Base-by-base conservation (phyloP, 1,140 invertebrate species). In the Drosophila arawakana region DNA sequence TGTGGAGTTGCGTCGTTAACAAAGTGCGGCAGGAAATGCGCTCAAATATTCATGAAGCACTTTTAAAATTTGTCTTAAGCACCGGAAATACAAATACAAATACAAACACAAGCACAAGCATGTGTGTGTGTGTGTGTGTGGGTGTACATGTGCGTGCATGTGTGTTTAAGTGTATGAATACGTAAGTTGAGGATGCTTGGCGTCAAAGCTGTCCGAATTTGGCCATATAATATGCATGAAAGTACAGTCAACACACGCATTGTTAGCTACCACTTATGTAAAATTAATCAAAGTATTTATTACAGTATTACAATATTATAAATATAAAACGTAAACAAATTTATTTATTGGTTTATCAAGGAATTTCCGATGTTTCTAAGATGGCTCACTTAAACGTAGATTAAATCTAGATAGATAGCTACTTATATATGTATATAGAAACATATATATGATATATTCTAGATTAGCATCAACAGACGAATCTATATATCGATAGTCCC, bases 1-100 rank as follows among this genome's bases (percentile, higher is more conserved):
- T 46, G 52, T n/a, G 43, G 54, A 83, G 75, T 63, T 41, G 73
- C 50, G 74, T 39, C 57, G 55, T 60, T 63, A 59, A 61, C 73
- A 78, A 66, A 57, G 79, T 75, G 73, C 49, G 63, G 66, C 81
- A 78, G 78, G 69, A 85, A 86, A 83, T 88, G 80, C 60, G 80
- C 61, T 86, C 11, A 83, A 86, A 83, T 88, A 86, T 86, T 86
- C 65, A 86, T 86, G 76, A 69, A 80, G 66, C 82, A 73, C 83
- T 86, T 86, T 86, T 88, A 88, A 85, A 86, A 86, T 86, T 86
- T 86, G 82, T 86, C 82, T 86, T 86, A 86, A 86, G 82, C 82
- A 86, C 82, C 82, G 82, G 82, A 86, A 86, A 86, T 88, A 88
- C 83, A 86, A 79, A 86, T 88, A 88, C 83, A 86, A 79, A 83